A percentile compares a stretch with the other conserved stretches of the same genome.
Conservation (phyloP, 2,113 vertebrate species). For the Halcyon senegalensis region DNA sequence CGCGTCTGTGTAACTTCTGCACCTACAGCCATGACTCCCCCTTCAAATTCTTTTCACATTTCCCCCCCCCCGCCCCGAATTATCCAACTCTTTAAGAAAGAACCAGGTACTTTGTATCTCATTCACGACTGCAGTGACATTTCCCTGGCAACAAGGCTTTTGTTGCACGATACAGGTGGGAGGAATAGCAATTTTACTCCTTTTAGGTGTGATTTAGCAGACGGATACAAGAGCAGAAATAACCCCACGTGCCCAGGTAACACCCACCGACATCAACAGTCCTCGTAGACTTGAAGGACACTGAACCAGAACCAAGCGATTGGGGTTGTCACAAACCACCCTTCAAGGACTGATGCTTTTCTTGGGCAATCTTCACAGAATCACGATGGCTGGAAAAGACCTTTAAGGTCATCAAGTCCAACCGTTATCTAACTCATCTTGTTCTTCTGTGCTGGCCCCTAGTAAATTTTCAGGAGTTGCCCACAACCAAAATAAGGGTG, state of each 20-base stretch:
- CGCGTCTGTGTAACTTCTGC: not conserved
- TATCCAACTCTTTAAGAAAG: not conserved
- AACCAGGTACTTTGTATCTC: not conserved
- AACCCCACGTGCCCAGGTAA: not conserved
- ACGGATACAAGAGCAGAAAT: not conserved
- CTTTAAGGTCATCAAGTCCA: no score
- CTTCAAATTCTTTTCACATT: not conserved
- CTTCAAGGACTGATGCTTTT: not conserved
- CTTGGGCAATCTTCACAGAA: not conserved
- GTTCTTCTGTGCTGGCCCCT: not conserved
- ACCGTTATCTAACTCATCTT: no score
- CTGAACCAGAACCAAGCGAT: not conserved
- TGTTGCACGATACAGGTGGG: not conserved
- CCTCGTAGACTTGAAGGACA: not conserved
- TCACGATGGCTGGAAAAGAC: no score
- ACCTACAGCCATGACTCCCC: not conserved
- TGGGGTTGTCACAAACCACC: not conserved
- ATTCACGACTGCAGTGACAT: not conserved
- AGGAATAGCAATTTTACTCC: not conserved
- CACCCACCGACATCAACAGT: not conserved
- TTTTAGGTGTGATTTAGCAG: not conserved
- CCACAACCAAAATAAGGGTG: not conserved
- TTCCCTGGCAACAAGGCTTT: slow-evolving; percentile 24
- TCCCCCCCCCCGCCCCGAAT: no score
- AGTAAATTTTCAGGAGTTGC: not conserved